Evolutionary conservation across 1,140 invertebrate genomes (phyloP).

Genomic region (Octopus sinensis): DNA sequence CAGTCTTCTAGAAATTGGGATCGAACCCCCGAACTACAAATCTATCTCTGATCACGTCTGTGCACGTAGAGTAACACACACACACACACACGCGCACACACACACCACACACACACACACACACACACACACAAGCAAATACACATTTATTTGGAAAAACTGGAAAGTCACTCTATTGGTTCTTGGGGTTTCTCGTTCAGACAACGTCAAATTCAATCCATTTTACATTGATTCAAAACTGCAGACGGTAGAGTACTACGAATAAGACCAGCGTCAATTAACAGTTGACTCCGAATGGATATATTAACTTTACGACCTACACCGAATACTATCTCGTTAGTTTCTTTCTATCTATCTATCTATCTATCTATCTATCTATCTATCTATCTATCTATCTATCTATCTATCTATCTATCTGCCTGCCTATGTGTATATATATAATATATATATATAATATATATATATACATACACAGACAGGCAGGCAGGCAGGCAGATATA

Average conservation of each 20-base stretch:
- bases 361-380: constrained; percentile 4
- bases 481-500: too few relatives aligned
- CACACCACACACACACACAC: neutral
- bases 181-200: neutral
- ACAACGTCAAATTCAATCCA: neutral
- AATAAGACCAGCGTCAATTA: neutral
- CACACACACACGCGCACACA: neutral
- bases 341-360: neutral
- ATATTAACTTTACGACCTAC: neutral
- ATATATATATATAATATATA: too few relatives aligned
- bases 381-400: too few relatives aligned
- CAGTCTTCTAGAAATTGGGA: neutral
- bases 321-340: neutral
- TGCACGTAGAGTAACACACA: too few relatives aligned
- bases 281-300: neutral
- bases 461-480: too few relatives aligned
- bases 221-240: neutral
- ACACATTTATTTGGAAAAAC: neutral
- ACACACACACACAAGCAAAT: neutral
- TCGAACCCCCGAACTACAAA: neutral
- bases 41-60: neutral
- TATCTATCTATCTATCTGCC: too few relatives aligned
- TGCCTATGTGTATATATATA: too few relatives aligned
- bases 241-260: neutral
- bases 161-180: neutral